Percentiles rank a stretch among this genome's conserved stretches.
These are phyloP conservation scores for Noctuana brunneofusca DNA, from an alignment of 2,888 invertebrate genomes.

Conservation along the genomic window DNA sequence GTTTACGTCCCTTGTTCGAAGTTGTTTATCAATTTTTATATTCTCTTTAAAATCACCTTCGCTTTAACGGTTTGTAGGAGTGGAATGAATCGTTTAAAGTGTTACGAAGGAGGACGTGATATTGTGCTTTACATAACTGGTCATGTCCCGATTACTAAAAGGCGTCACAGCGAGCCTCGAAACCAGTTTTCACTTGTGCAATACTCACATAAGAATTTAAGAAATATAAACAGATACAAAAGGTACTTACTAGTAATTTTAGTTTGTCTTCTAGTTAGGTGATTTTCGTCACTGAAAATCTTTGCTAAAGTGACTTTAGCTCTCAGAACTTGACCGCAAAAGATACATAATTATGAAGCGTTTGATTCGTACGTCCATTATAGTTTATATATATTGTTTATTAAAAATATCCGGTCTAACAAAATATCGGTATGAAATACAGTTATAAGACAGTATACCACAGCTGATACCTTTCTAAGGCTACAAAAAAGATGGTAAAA, in stretches of 20 bases:
- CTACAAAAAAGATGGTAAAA: neutral
- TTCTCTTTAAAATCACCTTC: neutral
- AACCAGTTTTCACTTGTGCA: constrained; percentile 30
- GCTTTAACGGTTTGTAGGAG: neutral
- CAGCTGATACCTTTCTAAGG: no score
- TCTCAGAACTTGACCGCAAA: no score
- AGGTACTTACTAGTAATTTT: neutral
- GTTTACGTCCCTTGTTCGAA: no score
- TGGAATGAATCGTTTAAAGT: neutral
- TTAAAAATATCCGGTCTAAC: no score
- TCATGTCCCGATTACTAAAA: constrained; percentile 48
- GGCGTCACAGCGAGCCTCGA: constrained; percentile 40
- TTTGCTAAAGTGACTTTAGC: no score
- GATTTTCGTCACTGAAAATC: no score
- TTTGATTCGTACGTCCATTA: no score
- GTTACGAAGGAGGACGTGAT: constrained; percentile 43
- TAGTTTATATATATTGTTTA: neutral
- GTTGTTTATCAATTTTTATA: no score
- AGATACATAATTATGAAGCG: no score
- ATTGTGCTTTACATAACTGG: constrained; percentile 52
- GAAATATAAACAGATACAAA: neutral
- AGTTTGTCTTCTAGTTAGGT: neutral
- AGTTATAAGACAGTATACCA: neutral
- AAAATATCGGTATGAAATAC: neutral
- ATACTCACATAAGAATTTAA: constrained; percentile 14